Base-by-base conservation (phyloP, 2,797 vertebrate genomes). In the Babyrousa celebensis region DNA sequence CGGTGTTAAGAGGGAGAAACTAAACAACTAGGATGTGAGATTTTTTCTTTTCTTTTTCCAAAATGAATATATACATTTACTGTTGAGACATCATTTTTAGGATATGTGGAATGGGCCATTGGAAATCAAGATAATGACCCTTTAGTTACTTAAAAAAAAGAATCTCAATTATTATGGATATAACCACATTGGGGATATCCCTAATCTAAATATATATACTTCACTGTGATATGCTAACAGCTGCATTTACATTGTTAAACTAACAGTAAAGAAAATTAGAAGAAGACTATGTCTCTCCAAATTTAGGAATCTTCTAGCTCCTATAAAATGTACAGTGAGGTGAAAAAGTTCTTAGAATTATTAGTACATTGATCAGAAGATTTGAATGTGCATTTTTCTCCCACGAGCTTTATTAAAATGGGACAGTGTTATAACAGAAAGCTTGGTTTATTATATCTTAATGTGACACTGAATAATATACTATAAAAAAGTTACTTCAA, bases 161-260 rank as follows among this genome's bases (percentile, higher is more conserved):
- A 36, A 32, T 85, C 48, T 67, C 4, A 43, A 32, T 67, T 23
- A 62, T 16, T 90, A 16, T 85, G 10, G 9, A 36, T 79, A 70
- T 85, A 74, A 40, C 1, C 29, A 40, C 1, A 29, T 0, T 32
- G 0, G 9, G 56, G n/a, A 48, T 16, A 25, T 0, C 9, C 32
- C 48, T 83, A 68, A 63, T 52, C 0, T 79, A 87, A 89, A 75
- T 4, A 1, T 43, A 58, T 3, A 18, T 87, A 1, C 43, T 95
- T 92, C 18, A 6, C 0, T 72, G 32, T 18, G 14, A 4, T n/a
- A n/a, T 16, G 27, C 9, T 75, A 58, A 88, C 17, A 79, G 12
- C 6, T 43, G 1, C 65, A 75, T 36, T 77, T 10, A 48, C 9
- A 48, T 10, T 48, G 43, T 48, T 48, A 48, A 6, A 48, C 43